Evolutionary conservation across 1,140 invertebrate genomes (phyloP).

Genomic region (Heterodera carotae): DNA sequence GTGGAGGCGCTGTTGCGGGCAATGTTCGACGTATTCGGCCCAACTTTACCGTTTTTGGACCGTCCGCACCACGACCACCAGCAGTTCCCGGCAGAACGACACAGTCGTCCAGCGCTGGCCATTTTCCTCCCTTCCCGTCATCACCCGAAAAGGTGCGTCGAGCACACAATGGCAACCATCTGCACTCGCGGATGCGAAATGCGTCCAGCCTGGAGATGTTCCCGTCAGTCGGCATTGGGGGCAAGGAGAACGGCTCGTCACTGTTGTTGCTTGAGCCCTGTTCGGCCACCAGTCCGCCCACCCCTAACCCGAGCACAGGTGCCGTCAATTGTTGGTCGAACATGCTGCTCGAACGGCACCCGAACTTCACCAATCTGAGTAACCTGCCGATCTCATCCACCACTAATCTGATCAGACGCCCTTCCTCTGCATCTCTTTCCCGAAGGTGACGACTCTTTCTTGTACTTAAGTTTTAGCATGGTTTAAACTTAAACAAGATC

Average conservation of each 20-base stretch:
- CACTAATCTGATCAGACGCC: constrained; percentile 18
- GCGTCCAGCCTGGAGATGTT: constrained; percentile 26
- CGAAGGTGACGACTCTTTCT: constrained; percentile 4
- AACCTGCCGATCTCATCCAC: constrained; percentile 6
- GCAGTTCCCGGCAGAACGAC: constrained; percentile 1
- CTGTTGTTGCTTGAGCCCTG: neutral
- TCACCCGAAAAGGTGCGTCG: constrained; percentile 11
- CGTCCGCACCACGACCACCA: constrained; percentile 13
- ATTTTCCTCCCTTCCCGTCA: constrained; percentile 19
- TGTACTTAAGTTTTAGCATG: neutral
- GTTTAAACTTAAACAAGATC: no score
- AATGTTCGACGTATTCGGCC: neutral
- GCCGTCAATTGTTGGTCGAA: neutral
- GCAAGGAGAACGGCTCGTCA: neutral
- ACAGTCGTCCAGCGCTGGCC: constrained; percentile 16
- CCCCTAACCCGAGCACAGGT: constrained; percentile 16
- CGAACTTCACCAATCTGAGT: constrained; percentile 27
- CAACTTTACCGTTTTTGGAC: neutral
- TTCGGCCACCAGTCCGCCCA: constrained; percentile 27
- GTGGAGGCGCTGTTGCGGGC: neutral
- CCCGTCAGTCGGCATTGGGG: constrained; percentile 4
- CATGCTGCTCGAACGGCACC: constrained; percentile 19
- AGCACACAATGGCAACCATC: neutral
- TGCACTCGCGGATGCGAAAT: constrained; percentile 2
- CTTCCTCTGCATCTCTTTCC: constrained; percentile 4